Base-by-base conservation (phyloP, 2,113 vertebrate genomes). In the Hippocampus comes region DNA sequence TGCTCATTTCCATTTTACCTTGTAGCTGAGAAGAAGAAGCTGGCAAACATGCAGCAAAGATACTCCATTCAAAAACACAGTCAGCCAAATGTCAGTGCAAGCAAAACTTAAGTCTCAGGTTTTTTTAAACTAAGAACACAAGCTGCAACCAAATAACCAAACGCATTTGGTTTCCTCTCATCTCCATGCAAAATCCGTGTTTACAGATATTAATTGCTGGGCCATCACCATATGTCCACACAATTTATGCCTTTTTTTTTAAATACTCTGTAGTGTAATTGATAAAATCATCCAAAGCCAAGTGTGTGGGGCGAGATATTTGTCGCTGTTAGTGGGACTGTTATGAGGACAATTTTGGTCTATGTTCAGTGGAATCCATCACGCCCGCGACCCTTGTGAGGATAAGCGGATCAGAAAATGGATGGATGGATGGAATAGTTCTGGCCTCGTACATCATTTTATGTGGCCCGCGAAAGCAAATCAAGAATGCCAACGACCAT, bases 121-220 rank as follows among this genome's bases (percentile, higher is more conserved):
- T 84, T 84, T 83, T 84, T 61, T 34, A 1, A 86, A 90, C 87
- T 90, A 84, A 81, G 79, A 90, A 86, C 83, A 85, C 85, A 87
- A 86, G 88, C 81, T 86, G 89, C 86, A 85, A 70, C 66, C 71
- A 55, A 78, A 80, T 82, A 78, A 76, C 38, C 38, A 80, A 80
- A 75, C 46, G 66, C 63, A 80, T 71, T 84, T 78, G 57, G 68
- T 74, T 70, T 71, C 75, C 65, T 83, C 78, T 88, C 73, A 81
- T 86, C 86, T 83, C 85, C 80, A 83, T 79, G 84, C 90, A 83
- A 90, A 86, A 92, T 91, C 87, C 74, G 73, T 79, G 73, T 90
- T 90, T 89, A 89, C 81, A 87, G 76, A 90, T 87, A 87, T 84
- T 91, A 91, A 90, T 92, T 92, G 85, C 82, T 60, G 77, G 86